Conservation (phyloP, 2,797 vertebrate genomes). For the Catamblyrhynchus diadema region DNA sequence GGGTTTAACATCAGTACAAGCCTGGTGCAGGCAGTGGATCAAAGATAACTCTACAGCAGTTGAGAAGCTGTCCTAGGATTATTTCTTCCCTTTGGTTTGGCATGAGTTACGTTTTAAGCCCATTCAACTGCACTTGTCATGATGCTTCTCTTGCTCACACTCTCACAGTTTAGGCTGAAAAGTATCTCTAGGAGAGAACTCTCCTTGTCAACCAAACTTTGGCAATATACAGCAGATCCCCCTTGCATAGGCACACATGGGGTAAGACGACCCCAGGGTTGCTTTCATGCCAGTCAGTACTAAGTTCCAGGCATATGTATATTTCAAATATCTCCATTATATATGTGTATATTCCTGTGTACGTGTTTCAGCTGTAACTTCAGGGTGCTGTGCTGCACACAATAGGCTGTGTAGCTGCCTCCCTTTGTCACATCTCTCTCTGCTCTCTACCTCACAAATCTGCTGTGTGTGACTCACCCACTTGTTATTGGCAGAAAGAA, state of each 20-base stretch:
- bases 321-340: not conserved
- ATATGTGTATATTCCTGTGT: not conserved
- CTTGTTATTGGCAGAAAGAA: not conserved
- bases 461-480: not conserved
- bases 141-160: not conserved
- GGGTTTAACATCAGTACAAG: not conserved
- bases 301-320: not conserved
- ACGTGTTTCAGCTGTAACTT: not conserved
- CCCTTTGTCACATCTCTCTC: not conserved
- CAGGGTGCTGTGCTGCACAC: not conserved
- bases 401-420: not conserved
- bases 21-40: not conserved
- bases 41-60: not conserved
- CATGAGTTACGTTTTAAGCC: not conserved
- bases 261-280: not conserved
- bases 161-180: not conserved
- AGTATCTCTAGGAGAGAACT: not conserved
- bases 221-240: not conserved
- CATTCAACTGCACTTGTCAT: fast-evolving
- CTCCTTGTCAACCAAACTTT: not conserved
- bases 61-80: not conserved
- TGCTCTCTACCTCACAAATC: too few species aligned
- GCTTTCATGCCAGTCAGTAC: not conserved
- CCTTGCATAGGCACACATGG: fast-evolving
- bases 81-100: not conserved